Base-by-base conservation (phyloP, 2,113 vertebrate species). In the Ameiurus melas region DNA sequence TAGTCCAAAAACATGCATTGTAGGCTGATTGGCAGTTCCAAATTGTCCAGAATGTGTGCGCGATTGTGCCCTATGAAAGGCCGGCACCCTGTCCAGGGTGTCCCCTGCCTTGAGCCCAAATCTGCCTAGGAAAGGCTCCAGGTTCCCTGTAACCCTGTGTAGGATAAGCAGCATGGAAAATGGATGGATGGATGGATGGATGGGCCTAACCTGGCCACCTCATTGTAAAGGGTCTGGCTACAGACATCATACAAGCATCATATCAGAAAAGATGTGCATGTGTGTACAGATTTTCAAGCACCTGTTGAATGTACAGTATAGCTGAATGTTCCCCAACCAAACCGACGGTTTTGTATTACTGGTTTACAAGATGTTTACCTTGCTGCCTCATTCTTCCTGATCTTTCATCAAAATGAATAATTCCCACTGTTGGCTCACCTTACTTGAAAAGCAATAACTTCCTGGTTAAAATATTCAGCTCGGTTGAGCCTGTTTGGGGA, bases 381-480 rank as follows among this genome's bases (percentile, higher is more conserved):
- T 71, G 83, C 10, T 55, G 30, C 10, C 4, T 85, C 47, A 33
- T 71, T 70, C 39, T 19, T 51, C 17, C 5, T 66, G 4, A 36
- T 36, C 83, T 51, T 84, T 84, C 27, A 43, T 19, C 27, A 55
- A 55, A 53, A 25, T 71, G 47, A 85, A 55, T 13, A 47, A 39
- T 43, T 84, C 43, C 62, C 16, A n/a, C 62, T 55, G 83, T 47
- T 39, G 27, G 58, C 33, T 83, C 12, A 25, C 0, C n/a, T 71
- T 33, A 14, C 66, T 55, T 57, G 22, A 83, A n/a, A 8, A 36
- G 22, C 47, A n/a, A n/a, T 36, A 51, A 33, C 43, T 64, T 77
- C 36, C 39, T 84, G 36, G 70, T 88, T 57, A 51, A 47, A 78
- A 79, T 51, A 51, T 51, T 51, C 47, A 85, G 73, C 64, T 30